Base-by-base conservation (phyloP, 2,797 vertebrate species). In the Leptatherina wallacei region DNA sequence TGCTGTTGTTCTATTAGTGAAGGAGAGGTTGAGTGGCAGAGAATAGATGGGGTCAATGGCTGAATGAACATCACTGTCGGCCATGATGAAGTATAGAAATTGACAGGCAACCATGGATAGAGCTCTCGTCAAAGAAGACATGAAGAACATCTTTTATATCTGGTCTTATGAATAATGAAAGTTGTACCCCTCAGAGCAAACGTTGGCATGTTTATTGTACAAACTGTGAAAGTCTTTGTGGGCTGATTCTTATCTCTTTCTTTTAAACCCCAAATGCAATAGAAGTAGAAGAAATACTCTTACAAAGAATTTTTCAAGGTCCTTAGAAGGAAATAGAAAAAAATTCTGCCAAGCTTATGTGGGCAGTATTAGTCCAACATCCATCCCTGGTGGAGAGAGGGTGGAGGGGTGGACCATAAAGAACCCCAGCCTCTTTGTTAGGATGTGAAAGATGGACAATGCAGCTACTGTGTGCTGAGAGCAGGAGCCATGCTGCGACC, bases 371-470 rank as follows among this genome's bases (percentile, higher is more conserved):
- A 86, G 80, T 68, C 64, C 71, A 82, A 71, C 83, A 88, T 83
- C 79, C 78, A 77, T 84, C 80, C 69, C 76, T 14, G 57, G 55
- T 78, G 73, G 72, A 73, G 69, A 52, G 8, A 65, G 22, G 44
- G 66, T 32, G 49, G 77, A 61, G 42, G 80, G 65, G 57, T 35
- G 71, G 71, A 71, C 42, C 40, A 47, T 47, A 57, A 81, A 82
- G 78, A 61, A 75, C 75, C 75, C 62, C 14, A 1, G 61, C 61
- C 16, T 72, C 80, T 89, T 87, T 88, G 81, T 85, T 70, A 69
- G 69, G 62, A 76, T 61, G 49, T 80, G 66, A 86, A 85, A 77
- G 75, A 83, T 78, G 75, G 80, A 91, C 88, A 92, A 91, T 88
- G 78, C 75, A 47, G 40, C 73, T 61, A 84, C 81, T 88, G 84